Percentiles rank a stretch among this genome's conserved stretches.
Conservation (phyloP, 2,888 invertebrate species). For the Ischnura elegans region DNA sequence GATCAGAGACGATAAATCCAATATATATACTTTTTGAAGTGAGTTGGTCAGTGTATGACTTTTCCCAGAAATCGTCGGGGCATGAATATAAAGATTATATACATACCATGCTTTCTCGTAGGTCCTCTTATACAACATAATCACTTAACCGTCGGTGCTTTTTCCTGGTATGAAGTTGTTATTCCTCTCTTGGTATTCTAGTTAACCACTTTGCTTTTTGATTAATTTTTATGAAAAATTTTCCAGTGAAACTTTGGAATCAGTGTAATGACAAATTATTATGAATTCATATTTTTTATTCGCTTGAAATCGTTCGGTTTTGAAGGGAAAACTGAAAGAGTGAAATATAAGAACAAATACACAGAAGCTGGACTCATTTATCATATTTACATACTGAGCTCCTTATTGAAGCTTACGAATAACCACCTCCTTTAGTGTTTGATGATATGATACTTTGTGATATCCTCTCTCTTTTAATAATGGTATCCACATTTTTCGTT, state of each 20-base stretch:
- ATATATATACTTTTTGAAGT: too few species aligned
- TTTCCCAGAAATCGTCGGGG: neutral
- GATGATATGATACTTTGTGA: neutral
- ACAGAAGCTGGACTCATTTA: neutral
- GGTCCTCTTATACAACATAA: neutral
- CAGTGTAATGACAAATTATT: neutral
- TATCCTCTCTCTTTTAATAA: neutral
- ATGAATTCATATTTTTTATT: neutral
- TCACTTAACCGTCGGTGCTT: neutral
- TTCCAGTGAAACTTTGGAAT: neutral
- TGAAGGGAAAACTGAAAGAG: neutral
- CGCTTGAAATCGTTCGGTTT: neutral
- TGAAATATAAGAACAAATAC: neutral
- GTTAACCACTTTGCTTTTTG: neutral
- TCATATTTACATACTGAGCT: neutral
- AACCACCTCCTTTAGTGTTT: neutral
- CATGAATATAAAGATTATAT: neutral
- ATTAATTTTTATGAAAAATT: neutral
- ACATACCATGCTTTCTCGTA: neutral
- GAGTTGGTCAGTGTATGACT: too few species aligned
- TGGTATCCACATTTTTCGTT: too few species aligned
- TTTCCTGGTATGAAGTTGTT: neutral
- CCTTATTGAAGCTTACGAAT: neutral
- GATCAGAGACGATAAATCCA: too few species aligned
- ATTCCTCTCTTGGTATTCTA: neutral